Evolutionary conservation across 2,888 invertebrate genomes (phyloP), one percentile per base, ranked within the genome.

Genomic region (Drosophila nr. medialis): DNA sequence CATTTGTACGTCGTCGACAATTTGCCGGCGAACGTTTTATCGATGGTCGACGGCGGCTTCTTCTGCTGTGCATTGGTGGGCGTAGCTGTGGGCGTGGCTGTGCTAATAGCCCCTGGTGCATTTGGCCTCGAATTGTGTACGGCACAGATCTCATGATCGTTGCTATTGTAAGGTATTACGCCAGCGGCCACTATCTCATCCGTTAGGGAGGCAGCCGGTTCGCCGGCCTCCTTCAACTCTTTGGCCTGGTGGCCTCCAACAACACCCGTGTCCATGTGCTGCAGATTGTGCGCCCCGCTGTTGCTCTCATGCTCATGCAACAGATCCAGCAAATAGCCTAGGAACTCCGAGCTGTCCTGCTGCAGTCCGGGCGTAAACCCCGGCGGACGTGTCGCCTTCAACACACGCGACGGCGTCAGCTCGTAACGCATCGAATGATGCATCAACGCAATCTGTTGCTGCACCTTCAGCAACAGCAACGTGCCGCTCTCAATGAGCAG

Each of bases 271-370:
- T 73, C 58, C 65, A 77, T 55, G n/a, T 63, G 67, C 54, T 64
- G 78, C 27, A 63, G 5, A 21, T 58, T 55, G 56, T 72, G 76
- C 53, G 64, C 56, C n/a, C 68, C 63, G 36, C 55, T 80, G n/a
- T 77, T 77, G 36, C 91, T 94, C 86, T 96, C 96, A 84, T 97
- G 96, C 74, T 97, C 96, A 75, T 96, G 96, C 64, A 98, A 92
- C n/a, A 92, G 90, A 72, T 93, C 93, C 21, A 93, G 80, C 49
- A 93, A 75, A 93, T 94, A 96, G 93, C 96, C 96, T 64, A 97
- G 93, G 93, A 97, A 97, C 93, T 98, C 98, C 0, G 97, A 97
- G 92, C 97, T 97, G 87, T 98, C 98, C 89, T 98, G 98, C 86
- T 98, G 98, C 75, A 96, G 94, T 21, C 97, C 96, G 8, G 94